A percentile compares a stretch with the other conserved stretches of the same genome.
These are phyloP conservation scores for Jaculus jaculus DNA, from an alignment of 2,113 vertebrate species.

Conservation along the genomic window DNA sequence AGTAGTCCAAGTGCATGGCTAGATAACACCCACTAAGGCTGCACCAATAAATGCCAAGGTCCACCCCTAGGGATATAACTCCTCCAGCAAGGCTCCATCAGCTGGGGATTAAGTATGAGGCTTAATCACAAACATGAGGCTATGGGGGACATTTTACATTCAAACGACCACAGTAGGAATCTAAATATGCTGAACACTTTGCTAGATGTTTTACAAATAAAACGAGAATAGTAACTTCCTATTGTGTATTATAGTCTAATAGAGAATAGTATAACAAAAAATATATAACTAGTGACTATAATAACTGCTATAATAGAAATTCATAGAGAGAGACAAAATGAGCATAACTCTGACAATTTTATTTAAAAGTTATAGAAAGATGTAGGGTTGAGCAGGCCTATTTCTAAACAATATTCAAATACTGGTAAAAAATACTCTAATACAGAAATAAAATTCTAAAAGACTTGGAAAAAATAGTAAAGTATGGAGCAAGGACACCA, in stretches of 20 bases:
- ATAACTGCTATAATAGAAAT: not conserved
- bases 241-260: not conserved
- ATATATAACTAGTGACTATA: not conserved
- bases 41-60: too few species aligned
- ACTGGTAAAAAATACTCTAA: not conserved
- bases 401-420: conserved; percentile 11
- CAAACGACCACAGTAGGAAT: too few species aligned
- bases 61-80: too few species aligned
- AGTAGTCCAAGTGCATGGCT: too few species aligned
- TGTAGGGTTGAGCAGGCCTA: not conserved
- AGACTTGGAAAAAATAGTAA: not conserved
- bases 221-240: not conserved
- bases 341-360: not conserved
- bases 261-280: not conserved
- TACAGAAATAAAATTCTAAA: not conserved
- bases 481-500: not conserved
- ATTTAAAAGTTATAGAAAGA: not conserved
- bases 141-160: too few species aligned
- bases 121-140: too few species aligned
- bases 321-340: not conserved
- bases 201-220: not conserved
- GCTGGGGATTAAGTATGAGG: too few species aligned
- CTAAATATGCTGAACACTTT: not conserved
- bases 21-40: too few species aligned
- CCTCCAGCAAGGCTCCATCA: too few species aligned